Evolutionary conservation across 1,140 invertebrate species (phyloP), one percentile per base, ranked within the genome.

Genomic region (Bombus balteatus): DNA sequence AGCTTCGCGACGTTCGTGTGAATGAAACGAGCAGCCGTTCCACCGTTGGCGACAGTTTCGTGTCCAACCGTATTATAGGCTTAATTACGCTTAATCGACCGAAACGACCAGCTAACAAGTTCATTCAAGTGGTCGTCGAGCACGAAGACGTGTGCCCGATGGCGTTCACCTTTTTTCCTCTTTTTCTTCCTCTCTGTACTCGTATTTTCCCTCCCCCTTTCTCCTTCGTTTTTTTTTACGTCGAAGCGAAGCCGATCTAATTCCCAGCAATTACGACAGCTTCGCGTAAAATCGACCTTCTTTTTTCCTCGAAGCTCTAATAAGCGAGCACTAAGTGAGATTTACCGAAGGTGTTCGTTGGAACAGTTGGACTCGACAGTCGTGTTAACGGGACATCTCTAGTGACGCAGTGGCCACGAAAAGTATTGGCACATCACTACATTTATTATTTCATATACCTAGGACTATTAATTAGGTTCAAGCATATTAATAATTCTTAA

Each of bases 31-130:
- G 32, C 39, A 47, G 13, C 9, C 22, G 41, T 34, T n/a, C 43
- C 37, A 66, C 37, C 66, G 66, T 57, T 71, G 75, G 66, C 83
- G 79, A 68, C 79, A 43, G 71, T 81, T 75, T 81, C 84, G 71
- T 81, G 84, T 75, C 59, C 25, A 71, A 78, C 68, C 85, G 73
- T 83, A 84, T 85, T 75, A 86, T 77, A 76, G 78, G 89, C 86
- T 89, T 90, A 90, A 90, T 90, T 90, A 90, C 81, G 87, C 79
- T 90, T 88, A 88, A 90, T 90, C 89, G 84, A 71, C n/a, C 88
- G 75, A 90, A 89, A 90, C 87, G 89, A 90, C 71, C 81, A 66
- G 83, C 87, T 90, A 90, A 90, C 89, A 81, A 88, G 89, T 87
- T 90, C 89, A 90, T 90, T 90, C 88, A 47, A 86, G 81, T n/a